Conservation (phyloP, 2,888 invertebrate genomes). For the Zygogramma bicolorata region DNA sequence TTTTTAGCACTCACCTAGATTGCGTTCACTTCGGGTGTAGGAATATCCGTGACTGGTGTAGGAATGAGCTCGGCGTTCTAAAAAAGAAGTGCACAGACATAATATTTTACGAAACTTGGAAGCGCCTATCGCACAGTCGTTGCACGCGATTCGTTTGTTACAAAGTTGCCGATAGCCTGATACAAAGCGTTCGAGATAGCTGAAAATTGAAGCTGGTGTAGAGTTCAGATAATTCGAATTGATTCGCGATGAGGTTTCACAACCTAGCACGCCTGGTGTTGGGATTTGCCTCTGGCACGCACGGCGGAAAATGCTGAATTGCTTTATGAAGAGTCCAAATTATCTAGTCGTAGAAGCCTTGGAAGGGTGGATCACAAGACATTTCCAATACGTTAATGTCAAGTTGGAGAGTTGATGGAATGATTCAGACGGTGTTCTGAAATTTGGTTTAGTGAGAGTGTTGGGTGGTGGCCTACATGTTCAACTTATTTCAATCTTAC, state of each 20-base stretch:
- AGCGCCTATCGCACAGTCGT: slow-evolving; percentile 10
- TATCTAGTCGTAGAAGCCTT: too few relatives aligned
- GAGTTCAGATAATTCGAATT: slow-evolving; percentile 15
- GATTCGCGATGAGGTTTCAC: slow-evolving; percentile 7
- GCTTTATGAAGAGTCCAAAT: too few relatives aligned
- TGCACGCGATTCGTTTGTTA: slow-evolving; percentile 36
- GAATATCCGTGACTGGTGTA: slow-evolving; percentile 23
- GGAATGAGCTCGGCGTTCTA: slow-evolving; percentile 23
- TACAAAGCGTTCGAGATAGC: not conserved
- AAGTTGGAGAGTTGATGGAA: too few relatives aligned
- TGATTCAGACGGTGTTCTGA: too few relatives aligned
- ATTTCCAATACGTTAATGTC: too few relatives aligned
- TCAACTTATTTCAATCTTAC: too few relatives aligned
- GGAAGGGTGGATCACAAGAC: too few relatives aligned
- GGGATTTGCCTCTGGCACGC: not conserved
- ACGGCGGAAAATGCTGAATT: not conserved
- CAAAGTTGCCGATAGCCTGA: not conserved
- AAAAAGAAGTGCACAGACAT: slow-evolving; percentile 31
- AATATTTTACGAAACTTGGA: slow-evolving; percentile 28
- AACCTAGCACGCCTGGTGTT: slow-evolving; percentile 16
- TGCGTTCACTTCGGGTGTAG: not conserved
- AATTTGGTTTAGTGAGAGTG: too few relatives aligned
- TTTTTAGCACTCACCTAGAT: not conserved
- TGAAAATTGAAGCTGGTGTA: slow-evolving; percentile 10
- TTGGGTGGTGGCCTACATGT: too few relatives aligned